These are phyloP conservation scores for Caerostris darwini DNA, from an alignment of 1,140 invertebrate species.

Conservation along the genomic window DNA sequence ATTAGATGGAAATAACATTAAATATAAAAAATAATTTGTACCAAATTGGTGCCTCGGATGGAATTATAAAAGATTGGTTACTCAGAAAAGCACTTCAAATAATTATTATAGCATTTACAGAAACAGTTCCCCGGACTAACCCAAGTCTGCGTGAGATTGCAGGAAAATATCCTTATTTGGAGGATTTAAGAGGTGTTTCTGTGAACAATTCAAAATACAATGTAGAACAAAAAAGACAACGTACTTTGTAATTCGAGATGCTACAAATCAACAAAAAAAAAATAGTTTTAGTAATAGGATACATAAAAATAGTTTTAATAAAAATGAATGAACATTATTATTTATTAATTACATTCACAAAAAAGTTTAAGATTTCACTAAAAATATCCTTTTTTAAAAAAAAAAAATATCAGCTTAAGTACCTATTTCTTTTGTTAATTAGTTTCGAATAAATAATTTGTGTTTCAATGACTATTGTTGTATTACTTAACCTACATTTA, in stretches of 20 bases:
- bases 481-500: neutral
- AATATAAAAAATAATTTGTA: conserved; percentile 3
- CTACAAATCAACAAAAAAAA: neutral
- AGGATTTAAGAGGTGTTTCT: neutral
- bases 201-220: neutral
- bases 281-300: no score
- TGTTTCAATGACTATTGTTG: neutral
- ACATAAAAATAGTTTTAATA: no score
- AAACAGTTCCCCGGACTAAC: neutral
- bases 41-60: neutral
- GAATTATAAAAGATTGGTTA: neutral
- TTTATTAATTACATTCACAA: neutral
- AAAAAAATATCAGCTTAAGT: neutral
- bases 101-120: neutral
- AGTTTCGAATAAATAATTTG: neutral
- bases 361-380: neutral
- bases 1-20: neutral
- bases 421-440: neutral
- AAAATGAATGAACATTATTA: no score
- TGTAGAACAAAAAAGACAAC: neutral
- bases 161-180: neutral
- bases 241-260: neutral
- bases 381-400: neutral
- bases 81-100: neutral
- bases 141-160: neutral